phyloP scores from a whole-genome alignment of 92 coral and sea anemone species.

The Heliopora coerulea region DNA sequence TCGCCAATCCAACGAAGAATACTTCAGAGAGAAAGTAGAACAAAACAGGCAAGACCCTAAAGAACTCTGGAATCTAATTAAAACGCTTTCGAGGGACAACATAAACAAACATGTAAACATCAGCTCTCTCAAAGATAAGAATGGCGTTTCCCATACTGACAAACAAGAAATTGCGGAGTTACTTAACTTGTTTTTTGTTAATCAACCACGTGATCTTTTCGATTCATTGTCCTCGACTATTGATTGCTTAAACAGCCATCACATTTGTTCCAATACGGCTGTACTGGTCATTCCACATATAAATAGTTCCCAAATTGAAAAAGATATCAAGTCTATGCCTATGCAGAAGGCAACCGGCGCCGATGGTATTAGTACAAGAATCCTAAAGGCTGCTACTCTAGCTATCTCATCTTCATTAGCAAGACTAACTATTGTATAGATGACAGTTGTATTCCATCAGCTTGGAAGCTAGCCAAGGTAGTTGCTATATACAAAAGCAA shows the following conservation, averaged over 20 bases:
- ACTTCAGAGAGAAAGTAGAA: not conserved
- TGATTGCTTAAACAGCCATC: no score
- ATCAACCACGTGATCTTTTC: no score
- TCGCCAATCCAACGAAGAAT: not conserved
- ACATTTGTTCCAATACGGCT: not conserved
- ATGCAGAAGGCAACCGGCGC: conserved; percentile 47
- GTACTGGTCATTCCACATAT: not conserved
- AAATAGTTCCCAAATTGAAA: not conserved
- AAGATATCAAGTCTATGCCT: conserved; percentile 1
- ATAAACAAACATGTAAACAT: not conserved
- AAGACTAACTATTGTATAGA: conserved; percentile 38
- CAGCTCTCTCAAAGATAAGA: conserved; percentile 12
- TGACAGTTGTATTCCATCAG: conserved; percentile 35
- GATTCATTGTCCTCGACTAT: no score
- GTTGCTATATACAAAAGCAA: conserved; percentile 35
- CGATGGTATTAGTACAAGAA: conserved; percentile 36
- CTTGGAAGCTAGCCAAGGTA: conserved; percentile 52
- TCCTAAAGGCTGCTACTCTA: conserved; percentile 37
- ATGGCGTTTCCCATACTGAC: not conserved
- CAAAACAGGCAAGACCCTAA: not conserved
- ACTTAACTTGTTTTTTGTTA: not conserved
- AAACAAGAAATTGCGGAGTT: not conserved
- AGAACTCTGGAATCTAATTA: conserved; percentile 4
- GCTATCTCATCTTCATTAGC: conserved; percentile 32
- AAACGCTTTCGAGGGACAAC: not conserved